These are phyloP conservation scores for Sphaeridia pumilis DNA, from an alignment of 2,888 invertebrate species.

Conservation along the genomic window DNA sequence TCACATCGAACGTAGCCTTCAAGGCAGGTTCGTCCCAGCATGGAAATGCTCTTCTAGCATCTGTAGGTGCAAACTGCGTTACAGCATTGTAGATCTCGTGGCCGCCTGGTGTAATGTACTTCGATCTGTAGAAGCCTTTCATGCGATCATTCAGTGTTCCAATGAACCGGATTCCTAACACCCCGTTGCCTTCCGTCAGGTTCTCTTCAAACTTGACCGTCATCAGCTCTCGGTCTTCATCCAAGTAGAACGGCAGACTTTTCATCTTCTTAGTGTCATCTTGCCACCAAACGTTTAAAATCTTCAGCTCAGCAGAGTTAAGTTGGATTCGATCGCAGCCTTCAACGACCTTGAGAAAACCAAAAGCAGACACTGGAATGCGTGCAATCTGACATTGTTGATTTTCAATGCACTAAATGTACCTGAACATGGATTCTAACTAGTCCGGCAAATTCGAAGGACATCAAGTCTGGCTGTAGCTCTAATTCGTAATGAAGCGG, in stretches of 20 bases:
- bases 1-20: constrained; percentile 88
- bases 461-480: background rate
- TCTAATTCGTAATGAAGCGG: background rate
- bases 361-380: no score
- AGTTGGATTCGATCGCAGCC: constrained; percentile 57
- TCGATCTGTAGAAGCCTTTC: constrained; percentile 90
- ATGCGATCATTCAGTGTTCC: constrained; percentile 84
- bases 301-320: constrained; percentile 63
- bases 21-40: constrained; percentile 97
- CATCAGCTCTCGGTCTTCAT: constrained; percentile 24
- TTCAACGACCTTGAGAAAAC: constrained; percentile 50
- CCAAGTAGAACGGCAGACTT: constrained; percentile 13
- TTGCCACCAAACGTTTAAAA: constrained; percentile 46
- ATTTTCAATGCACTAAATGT: no score
- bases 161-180: constrained; percentile 58
- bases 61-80: constrained; percentile 83
- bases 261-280: constrained; percentile 5
- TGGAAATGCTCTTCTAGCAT: constrained; percentile 86
- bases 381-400: no score
- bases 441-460: background rate
- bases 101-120: constrained; percentile 56
- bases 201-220: constrained; percentile 20
- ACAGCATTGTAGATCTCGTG: constrained; percentile 73
- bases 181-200: constrained; percentile 19
- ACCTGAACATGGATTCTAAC: background rate